Evolutionary conservation across 2,797 vertebrate genomes (phyloP).

Genomic region (Bovichtus variegatus): DNA sequence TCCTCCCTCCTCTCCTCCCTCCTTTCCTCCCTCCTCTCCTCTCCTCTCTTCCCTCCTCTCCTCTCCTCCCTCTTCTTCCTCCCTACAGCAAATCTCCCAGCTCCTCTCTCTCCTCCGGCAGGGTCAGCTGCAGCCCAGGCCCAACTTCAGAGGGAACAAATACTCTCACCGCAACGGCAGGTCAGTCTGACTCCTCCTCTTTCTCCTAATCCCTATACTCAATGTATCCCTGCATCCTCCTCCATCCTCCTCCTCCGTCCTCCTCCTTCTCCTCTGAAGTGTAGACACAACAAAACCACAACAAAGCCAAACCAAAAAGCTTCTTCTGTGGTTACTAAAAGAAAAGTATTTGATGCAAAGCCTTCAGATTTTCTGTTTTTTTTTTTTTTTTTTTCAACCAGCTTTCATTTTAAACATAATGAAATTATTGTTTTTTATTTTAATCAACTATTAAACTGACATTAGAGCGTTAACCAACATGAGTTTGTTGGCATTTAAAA

Average conservation of each 20-base stretch:
- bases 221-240: neutral
- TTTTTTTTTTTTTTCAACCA: too few relatives aligned
- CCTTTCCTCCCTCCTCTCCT: conserved; percentile 89
- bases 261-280: neutral
- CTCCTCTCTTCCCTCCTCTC: conserved; percentile 89
- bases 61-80: conserved; percentile 74
- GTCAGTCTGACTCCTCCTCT: conserved; percentile 71
- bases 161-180: conserved; percentile 88
- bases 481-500: too few relatives aligned
- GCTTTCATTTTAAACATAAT: neutral
- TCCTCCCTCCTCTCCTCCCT: conserved; percentile 54
- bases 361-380: neutral
- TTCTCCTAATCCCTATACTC: neutral
- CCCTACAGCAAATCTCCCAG: conserved; percentile 97
- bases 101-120: conserved; percentile 95
- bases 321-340: neutral
- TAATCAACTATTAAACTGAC: too few relatives aligned
- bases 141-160: conserved; percentile 97
- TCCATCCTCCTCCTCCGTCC: neutral
- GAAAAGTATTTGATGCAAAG: neutral
- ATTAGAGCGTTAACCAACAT: too few relatives aligned
- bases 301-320: neutral
- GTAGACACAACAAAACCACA: neutral
- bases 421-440: too few relatives aligned
- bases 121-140: conserved; percentile 95